phyloP scores from a whole-genome alignment of 2,888 invertebrate genomes.

The Labia minor region DNA sequence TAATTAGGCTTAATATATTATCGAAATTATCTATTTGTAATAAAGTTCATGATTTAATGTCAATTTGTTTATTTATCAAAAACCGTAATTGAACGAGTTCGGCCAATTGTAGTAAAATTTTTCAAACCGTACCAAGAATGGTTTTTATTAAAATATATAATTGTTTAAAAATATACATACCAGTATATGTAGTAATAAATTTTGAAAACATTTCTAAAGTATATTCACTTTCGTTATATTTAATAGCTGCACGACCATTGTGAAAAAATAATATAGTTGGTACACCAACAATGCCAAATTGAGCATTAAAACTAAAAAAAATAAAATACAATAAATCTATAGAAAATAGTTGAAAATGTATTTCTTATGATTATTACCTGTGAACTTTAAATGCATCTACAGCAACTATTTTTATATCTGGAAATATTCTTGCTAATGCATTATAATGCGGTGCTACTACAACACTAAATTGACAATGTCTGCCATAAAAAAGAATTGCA shows the following conservation, averaged over 20 bases:
- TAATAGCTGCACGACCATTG: slow-evolving; percentile 73
- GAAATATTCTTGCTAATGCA: slow-evolving; percentile 76
- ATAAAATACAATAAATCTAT: slow-evolving; percentile 17
- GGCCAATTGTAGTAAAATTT: too few species aligned
- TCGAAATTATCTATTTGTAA: too few species aligned
- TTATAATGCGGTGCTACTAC: slow-evolving; percentile 84
- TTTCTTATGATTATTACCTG: slow-evolving; percentile 38
- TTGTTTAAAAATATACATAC: slow-evolving; percentile 31
- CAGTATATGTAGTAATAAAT: slow-evolving; percentile 65
- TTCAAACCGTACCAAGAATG: too few species aligned
- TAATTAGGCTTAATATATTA: too few species aligned
- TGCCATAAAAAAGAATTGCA: slow-evolving; percentile 78
- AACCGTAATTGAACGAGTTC: too few species aligned
- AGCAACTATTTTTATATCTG: slow-evolving; percentile 75
- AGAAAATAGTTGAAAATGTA: not conserved
- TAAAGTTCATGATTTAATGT: too few species aligned
- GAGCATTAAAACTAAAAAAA: slow-evolving; percentile 61
- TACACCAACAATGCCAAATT: slow-evolving; percentile 82
- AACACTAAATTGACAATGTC: slow-evolving; percentile 82
- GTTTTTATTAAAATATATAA: too few species aligned
- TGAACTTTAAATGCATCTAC: slow-evolving; percentile 77
- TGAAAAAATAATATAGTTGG: slow-evolving; percentile 83
- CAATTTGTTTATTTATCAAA: too few species aligned
- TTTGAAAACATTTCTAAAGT: slow-evolving; percentile 65
- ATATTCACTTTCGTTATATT: slow-evolving; percentile 72